Percentiles rank a stretch among this genome's conserved stretches.
Evolutionary conservation across 92 coral and sea anemone species (phyloP).

Genomic region (Pocillopora grandis): DNA sequence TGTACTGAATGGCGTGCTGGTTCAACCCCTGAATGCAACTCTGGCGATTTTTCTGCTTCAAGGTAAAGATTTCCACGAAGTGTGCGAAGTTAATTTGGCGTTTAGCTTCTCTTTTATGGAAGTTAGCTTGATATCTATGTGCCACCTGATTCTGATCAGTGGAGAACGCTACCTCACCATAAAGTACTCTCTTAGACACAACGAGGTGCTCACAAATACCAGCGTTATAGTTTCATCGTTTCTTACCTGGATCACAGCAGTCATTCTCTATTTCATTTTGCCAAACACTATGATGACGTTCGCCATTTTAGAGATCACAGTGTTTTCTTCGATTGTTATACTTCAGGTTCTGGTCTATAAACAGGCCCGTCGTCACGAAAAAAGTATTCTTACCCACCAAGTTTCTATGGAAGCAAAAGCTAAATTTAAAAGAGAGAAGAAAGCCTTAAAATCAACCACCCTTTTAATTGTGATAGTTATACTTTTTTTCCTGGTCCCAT

Average conservation of each 20-base stretch:
- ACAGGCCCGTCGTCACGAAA: not conserved
- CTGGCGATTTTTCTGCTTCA: not conserved
- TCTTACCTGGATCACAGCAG: not conserved
- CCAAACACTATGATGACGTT: not conserved
- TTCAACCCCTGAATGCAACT: not conserved
- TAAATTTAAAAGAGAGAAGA: constrained; percentile 2
- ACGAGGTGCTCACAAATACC: not conserved
- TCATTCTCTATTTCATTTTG: not conserved
- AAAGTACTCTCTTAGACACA: not conserved
- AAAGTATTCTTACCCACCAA: not conserved
- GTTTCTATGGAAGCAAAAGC: not conserved
- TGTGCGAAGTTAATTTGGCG: not conserved
- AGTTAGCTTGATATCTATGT: not conserved
- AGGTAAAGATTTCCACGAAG: not conserved
- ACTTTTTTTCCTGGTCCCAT: not conserved
- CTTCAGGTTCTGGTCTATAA: constrained; percentile 5
- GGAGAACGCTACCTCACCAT: constrained; percentile 7
- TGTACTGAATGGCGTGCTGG: not conserved
- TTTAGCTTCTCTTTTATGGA: not conserved
- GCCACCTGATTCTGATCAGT: not conserved
- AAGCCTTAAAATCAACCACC: constrained; percentile 6
- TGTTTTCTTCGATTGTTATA: not conserved
- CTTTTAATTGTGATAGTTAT: not conserved
- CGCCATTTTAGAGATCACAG: not conserved
- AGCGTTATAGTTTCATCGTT: not conserved